Base-by-base conservation (phyloP, 2,888 invertebrate species). In the Stictocephala bisonia region DNA sequence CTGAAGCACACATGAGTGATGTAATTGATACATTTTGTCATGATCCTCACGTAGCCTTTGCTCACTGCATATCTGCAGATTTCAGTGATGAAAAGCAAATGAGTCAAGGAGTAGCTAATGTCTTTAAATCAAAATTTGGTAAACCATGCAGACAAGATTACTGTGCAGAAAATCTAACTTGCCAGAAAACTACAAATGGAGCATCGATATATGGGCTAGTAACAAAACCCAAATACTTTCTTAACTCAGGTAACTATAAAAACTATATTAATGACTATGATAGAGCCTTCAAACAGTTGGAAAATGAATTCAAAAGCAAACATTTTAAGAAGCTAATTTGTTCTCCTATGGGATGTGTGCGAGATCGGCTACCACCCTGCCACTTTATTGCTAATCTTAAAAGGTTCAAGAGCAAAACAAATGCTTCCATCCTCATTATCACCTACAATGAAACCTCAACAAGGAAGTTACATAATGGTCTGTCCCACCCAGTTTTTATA, bases 191-290 rank as follows among this genome's bases (percentile, higher is more conserved):
- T 44, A 3, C 4, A 7, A n/a, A 44, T 15, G 44, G 44, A 15
- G 50, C 50, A 13, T 9, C 50, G 24, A 4, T 50, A 9, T 50
- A 50, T 20, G n/a, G 50, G 20, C 20, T 50, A 24, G 50, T 50
- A 3, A 50, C 50, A 9, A 50, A 50, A 50, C 50, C 50, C 24
- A 50, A 18, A 15, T 50, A 50, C n/a, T 50, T 50, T 24, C 50
- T 50, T 24, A 50, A 50, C n/a, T 4, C 50, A 22, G n/a, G 1
- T 9, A 50, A 50, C 50, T 18, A 13, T 18, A 3, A 4, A 50
- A 18, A 18, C 20, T 50, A 50, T 24, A 15, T 18, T 44, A 18
- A 44, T 44, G 13, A 7, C 18, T 44, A 44, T 44, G 44, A 44
- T 13, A 3, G 18, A 18, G 44, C 44, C n/a, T 44, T 44, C 18